phyloP scores from a whole-genome alignment of 1,140 invertebrate genomes.

The Scaptomyza hsui region DNA sequence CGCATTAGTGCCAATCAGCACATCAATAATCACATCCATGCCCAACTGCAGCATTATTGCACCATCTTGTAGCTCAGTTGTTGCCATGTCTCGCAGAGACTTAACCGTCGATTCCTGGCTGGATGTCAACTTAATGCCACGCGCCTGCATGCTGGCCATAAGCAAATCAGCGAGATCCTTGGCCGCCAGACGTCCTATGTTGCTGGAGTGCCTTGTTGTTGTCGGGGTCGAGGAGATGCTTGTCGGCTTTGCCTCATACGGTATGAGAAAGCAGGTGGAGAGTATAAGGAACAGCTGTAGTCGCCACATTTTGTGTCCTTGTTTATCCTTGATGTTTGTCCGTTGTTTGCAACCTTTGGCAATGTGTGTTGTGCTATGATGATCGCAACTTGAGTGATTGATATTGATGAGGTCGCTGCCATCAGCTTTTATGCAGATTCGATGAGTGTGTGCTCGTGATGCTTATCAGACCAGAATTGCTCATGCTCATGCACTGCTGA shows the following conservation, averaged over 20 bases:
- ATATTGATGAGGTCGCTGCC: conserved; percentile 4
- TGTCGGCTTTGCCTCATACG: conserved; percentile 60
- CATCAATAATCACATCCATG: conserved; percentile 69
- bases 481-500: conserved; percentile 31
- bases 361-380: not conserved
- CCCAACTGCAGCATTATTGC: conserved; percentile 48
- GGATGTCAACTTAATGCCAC: conserved; percentile 30
- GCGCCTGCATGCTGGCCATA: conserved; percentile 66
- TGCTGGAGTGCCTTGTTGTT: conserved; percentile 13
- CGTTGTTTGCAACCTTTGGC: not conserved
- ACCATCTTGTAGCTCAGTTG: conserved; percentile 33
- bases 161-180: conserved; percentile 72
- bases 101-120: conserved; percentile 53
- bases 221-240: conserved; percentile 1
- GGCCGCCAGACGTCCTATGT: conserved; percentile 61
- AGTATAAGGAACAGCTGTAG: conserved; percentile 66
- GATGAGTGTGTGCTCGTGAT: conserved; percentile 10
- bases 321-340: not conserved
- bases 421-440: conserved; percentile 35
- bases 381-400: conserved; percentile 33
- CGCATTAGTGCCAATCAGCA: conserved; percentile 47
- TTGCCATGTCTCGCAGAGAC: conserved; percentile 30
- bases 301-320: conserved; percentile 56
- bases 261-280: conserved; percentile 67
- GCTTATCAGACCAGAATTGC: conserved; percentile 10